Evolutionary conservation across 2,797 vertebrate genomes (phyloP), one percentile per base, ranked within the genome.

Genomic region (Eulemur albifrons): DNA sequence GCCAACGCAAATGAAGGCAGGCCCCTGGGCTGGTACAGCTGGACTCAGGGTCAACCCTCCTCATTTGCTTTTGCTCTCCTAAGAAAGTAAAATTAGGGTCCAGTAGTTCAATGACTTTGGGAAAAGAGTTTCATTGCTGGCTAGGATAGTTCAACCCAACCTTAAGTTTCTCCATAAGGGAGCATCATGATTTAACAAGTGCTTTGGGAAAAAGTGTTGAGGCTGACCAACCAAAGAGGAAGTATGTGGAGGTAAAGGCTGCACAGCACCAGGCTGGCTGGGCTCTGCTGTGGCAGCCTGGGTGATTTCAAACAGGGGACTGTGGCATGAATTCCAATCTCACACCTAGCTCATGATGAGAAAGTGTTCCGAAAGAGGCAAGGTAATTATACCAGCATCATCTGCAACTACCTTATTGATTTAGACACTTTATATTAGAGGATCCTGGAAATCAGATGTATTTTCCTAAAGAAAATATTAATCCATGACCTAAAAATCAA

Each of bases 391-490:
- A 88, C 70, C 7, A 93, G 45, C 63, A 48, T 70, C 57, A 69
- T 63, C 52, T 81, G 59, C 54, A 94, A 94, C 83, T 76, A 73
- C 40, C 30, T 93, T 88, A 97, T 96, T 88, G 84, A 96, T 97
- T 93, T 67, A 40, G 48, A 69, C 27, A 73, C n/a, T 97, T 95
- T 94, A 73, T 90, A 48, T 94, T 79, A 43, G 79, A 90, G 73
- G 72, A 79, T 88, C 79, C 4, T 0, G 77, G 72, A 97, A 96
- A 76, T 94, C 27, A 65, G 38, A 81, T 92, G 59, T 57, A 84
- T 96, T 97, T 96, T 88, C 85, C 79, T 94, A 73, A 96, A 80
- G 83, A 96, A 93, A 92, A 95, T 92, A 92, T 92, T 95, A 95
- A 94, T 95, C 69, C 72, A 59, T 95, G 76, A 72, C 94, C 84